Conservation (phyloP, 2,113 vertebrate species). For the Laticauda laticaudata region DNA sequence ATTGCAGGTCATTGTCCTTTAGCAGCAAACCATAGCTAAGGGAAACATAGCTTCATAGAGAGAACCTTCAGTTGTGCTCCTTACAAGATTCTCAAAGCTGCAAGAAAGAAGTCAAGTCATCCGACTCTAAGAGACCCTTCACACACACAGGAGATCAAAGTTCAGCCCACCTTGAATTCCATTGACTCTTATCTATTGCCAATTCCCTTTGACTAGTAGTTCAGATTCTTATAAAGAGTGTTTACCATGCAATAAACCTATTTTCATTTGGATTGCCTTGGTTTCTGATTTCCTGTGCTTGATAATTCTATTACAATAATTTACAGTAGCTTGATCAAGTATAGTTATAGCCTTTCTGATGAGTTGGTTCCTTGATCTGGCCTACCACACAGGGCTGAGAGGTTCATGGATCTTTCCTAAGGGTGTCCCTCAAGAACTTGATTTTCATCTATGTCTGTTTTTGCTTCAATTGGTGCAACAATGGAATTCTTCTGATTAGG, state of each 20-base stretch:
- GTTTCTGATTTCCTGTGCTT: neutral
- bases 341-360: neutral
- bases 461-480: neutral
- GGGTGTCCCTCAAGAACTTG: neutral
- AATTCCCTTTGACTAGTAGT: neutral
- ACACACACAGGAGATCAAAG: neutral
- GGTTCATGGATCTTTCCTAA: neutral
- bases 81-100: neutral
- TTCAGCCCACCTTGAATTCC: neutral
- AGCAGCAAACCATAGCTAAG: neutral
- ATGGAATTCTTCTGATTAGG: neutral
- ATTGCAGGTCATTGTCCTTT: neutral
- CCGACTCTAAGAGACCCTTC: neutral
- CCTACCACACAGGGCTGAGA: neutral
- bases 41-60: neutral
- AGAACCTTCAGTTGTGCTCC: neutral
- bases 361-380: neutral
- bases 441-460: neutral
- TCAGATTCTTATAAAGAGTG: neutral
- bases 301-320: neutral
- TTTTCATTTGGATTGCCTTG: neutral
- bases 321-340: neutral
- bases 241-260: neutral
- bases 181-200: neutral
- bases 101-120: neutral